Evolutionary conservation across 2,113 vertebrate genomes (phyloP).

Genomic region (Pelmatolapia mariae): DNA sequence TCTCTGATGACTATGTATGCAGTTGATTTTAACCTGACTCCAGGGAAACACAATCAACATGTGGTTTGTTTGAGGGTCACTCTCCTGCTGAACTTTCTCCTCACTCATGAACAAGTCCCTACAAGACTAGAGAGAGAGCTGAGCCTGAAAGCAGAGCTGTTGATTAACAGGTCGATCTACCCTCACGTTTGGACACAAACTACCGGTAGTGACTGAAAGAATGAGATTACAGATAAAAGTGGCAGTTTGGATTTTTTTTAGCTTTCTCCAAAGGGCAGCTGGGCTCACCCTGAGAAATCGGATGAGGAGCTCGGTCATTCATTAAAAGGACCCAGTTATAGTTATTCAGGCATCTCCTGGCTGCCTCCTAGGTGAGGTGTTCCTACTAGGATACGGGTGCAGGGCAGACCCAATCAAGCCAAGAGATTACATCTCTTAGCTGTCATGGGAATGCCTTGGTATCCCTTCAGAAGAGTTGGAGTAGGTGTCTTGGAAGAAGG

Average conservation of each 20-base stretch:
- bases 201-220: background rate
- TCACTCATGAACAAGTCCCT: background rate
- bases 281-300: background rate
- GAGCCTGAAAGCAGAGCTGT: background rate
- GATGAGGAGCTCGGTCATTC: background rate
- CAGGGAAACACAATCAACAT: background rate
- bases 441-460: background rate
- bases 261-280: background rate
- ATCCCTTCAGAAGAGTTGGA: background rate
- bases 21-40: background rate
- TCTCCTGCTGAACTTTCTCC: background rate
- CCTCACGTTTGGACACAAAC: background rate
- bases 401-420: background rate
- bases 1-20: background rate
- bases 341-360: background rate
- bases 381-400: accelerated
- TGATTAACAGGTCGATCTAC: background rate
- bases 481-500: background rate
- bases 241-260: accelerated
- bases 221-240: background rate
- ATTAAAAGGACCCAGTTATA: background rate
- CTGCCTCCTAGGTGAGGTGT: background rate
- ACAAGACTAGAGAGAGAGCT: background rate
- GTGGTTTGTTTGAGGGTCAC: background rate
- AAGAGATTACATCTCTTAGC: background rate